These are phyloP conservation scores for Felis catus DNA, from an alignment of 2,113 vertebrate species.

Conservation along the genomic window DNA sequence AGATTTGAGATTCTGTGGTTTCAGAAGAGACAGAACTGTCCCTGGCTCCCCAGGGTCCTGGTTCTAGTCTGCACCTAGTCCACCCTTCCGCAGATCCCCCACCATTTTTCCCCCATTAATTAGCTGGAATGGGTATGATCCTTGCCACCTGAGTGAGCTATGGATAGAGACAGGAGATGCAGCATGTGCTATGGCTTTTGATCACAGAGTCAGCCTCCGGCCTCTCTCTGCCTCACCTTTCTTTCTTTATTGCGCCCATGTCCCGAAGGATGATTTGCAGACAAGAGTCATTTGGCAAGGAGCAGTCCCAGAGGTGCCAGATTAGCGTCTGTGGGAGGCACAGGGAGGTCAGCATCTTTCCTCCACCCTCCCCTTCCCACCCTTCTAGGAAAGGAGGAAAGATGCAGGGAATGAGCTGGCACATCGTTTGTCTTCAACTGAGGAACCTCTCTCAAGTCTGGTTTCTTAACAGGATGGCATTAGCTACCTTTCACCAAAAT, in stretches of 20 bases:
- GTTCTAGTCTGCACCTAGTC: not conserved
- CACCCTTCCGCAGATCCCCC: not conserved
- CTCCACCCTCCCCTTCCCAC: not conserved
- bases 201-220: not conserved
- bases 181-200: not conserved
- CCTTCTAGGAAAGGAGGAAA: not conserved
- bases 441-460: not conserved
- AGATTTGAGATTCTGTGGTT: not conserved
- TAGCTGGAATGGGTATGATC: not conserved
- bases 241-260: not conserved
- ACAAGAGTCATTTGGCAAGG: constrained; percentile 65
- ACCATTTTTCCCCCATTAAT: not conserved
- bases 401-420: not conserved
- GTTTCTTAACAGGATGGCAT: not conserved
- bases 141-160: not conserved
- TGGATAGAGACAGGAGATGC: not conserved
- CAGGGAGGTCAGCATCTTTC: not conserved
- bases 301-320: constrained; percentile 71
- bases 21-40: not conserved
- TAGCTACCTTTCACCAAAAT: not conserved
- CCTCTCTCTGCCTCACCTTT: constrained; percentile 63
- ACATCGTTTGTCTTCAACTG: not conserved
- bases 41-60: not conserved
- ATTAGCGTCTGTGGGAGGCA: constrained; percentile 67
- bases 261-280: constrained; percentile 71